These are phyloP conservation scores for Nezara viridula DNA, from an alignment of 2,888 invertebrate genomes.

Conservation along the genomic window DNA sequence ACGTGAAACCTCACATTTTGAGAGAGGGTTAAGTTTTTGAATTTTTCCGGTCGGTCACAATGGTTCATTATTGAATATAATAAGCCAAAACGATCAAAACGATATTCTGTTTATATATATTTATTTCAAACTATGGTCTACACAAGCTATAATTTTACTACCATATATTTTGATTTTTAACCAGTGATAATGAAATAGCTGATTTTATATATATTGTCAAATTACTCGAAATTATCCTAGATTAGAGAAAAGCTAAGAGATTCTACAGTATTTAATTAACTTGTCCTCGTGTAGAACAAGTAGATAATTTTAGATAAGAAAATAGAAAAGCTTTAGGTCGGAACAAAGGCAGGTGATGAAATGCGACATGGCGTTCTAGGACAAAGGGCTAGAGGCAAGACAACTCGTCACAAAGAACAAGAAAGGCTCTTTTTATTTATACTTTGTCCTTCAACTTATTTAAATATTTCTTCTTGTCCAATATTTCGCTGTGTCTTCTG, in stretches of 20 bases:
- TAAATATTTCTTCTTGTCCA: not conserved
- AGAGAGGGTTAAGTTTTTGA: too few species aligned
- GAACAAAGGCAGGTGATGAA: not conserved
- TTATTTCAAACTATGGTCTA: too few species aligned
- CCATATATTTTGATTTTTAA: too few species aligned
- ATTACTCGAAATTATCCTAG: too few species aligned
- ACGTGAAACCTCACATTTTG: too few species aligned
- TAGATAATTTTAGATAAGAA: not conserved
- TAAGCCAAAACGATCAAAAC: too few species aligned
- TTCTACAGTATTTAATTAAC: not conserved
- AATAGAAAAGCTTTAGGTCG: not conserved
- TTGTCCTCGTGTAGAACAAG: not conserved
- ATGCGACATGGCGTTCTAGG: not conserved
- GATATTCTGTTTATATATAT: too few species aligned
- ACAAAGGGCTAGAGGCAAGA: not conserved
- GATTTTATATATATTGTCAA: too few species aligned
- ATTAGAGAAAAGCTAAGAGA: not conserved
- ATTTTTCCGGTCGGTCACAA: too few species aligned
- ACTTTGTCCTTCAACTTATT: constrained; percentile 11
- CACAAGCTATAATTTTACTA: too few species aligned
- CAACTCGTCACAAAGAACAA: not conserved
- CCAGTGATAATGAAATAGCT: too few species aligned
- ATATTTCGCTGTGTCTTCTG: not conserved
- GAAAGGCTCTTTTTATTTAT: not conserved
- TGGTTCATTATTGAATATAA: too few species aligned